Evolutionary conservation across 2,113 vertebrate genomes (phyloP).

Genomic region (Lagenorhynchus albirostris): DNA sequence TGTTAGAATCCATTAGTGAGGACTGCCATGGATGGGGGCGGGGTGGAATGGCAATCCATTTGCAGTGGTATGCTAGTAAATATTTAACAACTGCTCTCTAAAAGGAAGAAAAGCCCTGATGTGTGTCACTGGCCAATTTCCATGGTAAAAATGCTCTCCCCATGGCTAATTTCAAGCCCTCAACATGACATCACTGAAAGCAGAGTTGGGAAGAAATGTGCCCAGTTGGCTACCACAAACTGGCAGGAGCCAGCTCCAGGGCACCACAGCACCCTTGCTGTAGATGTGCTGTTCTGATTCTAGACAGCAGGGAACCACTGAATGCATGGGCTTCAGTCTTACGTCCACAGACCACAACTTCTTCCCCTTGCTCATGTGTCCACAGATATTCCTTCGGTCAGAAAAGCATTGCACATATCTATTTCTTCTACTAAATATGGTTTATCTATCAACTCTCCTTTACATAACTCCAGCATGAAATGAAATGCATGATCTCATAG

Average conservation of each 20-base stretch:
- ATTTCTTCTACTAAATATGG: not conserved
- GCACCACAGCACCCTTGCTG: not conserved
- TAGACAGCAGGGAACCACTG: not conserved
- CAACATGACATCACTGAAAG: not conserved
- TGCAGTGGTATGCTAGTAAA: not conserved
- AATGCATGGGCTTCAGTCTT: not conserved
- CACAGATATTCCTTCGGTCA: not conserved
- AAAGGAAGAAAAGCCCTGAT: not conserved
- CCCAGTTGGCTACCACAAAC: not conserved
- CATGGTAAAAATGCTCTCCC: not conserved
- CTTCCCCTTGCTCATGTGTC: not conserved
- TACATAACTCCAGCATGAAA: not conserved
- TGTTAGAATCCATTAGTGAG: not conserved
- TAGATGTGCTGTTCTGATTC: not conserved
- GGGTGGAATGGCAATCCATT: not conserved
- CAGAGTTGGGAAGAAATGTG: not conserved
- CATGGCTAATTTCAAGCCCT: not conserved
- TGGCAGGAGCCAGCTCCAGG: not conserved
- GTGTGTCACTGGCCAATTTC: not conserved
- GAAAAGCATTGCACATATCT: not conserved
- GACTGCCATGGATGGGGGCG: too few relatives aligned
- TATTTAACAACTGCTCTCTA: not conserved
- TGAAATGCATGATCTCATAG: not conserved
- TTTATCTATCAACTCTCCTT: not conserved
- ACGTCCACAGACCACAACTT: not conserved